These are phyloP conservation scores for Meiosimyza platycephala DNA, from an alignment of 2,888 invertebrate species.

Conservation along the genomic window DNA sequence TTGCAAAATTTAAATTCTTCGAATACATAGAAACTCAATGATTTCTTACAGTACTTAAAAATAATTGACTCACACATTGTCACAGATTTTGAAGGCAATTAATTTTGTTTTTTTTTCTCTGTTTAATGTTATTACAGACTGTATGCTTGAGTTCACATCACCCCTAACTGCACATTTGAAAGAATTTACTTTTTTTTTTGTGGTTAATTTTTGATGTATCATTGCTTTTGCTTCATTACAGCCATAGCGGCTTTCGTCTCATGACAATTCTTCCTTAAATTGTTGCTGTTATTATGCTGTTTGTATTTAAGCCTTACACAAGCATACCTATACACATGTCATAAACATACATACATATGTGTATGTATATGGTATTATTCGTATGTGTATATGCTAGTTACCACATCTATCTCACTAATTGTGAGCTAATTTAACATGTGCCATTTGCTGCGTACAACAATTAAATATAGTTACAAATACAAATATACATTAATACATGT, in stretches of 20 bases:
- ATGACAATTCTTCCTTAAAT: not conserved
- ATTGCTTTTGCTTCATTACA: slow-evolving; percentile 22
- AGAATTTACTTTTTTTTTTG: slow-evolving; percentile 21
- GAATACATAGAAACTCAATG: too few relatives aligned
- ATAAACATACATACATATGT: not conserved
- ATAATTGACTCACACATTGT: too few relatives aligned
- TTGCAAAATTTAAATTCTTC: too few relatives aligned
- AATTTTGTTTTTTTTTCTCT: too few relatives aligned
- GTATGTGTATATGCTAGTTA: not conserved
- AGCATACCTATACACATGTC: not conserved
- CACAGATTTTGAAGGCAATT: too few relatives aligned
- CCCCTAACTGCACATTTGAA: slow-evolving; percentile 1
- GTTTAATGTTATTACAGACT: too few relatives aligned
- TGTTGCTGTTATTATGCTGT: not conserved
- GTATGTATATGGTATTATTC: not conserved
- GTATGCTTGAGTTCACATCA: too few relatives aligned
- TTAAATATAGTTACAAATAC: slow-evolving; percentile 25
- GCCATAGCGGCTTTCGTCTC: slow-evolving; percentile 8
- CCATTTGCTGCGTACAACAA: slow-evolving; percentile 31
- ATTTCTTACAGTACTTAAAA: too few relatives aligned
- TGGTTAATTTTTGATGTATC: slow-evolving; percentile 23
- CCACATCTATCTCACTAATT: slow-evolving; percentile 32
- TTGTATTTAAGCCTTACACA: too few relatives aligned
- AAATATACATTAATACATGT: not conserved
- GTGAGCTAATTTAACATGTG: slow-evolving; percentile 34